Conservation (phyloP, 2,113 vertebrate genomes). For the Sceloporus undulatus region DNA sequence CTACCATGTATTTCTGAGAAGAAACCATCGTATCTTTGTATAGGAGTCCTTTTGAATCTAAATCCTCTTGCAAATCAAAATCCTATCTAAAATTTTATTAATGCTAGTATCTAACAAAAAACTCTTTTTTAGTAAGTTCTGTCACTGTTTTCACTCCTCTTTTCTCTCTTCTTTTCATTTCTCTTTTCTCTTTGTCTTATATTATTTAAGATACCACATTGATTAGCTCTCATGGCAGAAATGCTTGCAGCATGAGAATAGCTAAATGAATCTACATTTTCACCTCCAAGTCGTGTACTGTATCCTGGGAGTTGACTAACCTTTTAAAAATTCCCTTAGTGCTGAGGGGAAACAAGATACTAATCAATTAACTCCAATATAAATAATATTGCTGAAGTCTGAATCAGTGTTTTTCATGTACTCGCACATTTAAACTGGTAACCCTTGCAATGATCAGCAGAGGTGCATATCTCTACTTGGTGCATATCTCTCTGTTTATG, state of each 20-base stretch:
- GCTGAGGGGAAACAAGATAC: neutral
- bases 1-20: neutral
- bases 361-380: conserved; percentile 18
- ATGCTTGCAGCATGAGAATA: conserved; percentile 1
- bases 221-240: neutral
- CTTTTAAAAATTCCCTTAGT: neutral
- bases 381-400: neutral
- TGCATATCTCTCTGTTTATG: neutral
- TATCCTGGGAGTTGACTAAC: neutral
- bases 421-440: neutral
- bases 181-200: neutral
- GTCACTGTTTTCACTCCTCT: neutral
- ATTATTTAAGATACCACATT: neutral
- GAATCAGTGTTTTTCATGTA: neutral
- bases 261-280: neutral
- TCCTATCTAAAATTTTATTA: neutral
- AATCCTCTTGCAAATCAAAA: neutral
- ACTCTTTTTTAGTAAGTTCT: neutral
- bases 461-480: neutral
- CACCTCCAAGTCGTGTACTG: neutral
- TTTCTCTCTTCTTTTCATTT: neutral
- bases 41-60: neutral
- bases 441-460: neutral
- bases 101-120: neutral
- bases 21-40: neutral